These are phyloP conservation scores for Lasiommata megera DNA, from an alignment of 2,888 invertebrate genomes.

Conservation along the genomic window DNA sequence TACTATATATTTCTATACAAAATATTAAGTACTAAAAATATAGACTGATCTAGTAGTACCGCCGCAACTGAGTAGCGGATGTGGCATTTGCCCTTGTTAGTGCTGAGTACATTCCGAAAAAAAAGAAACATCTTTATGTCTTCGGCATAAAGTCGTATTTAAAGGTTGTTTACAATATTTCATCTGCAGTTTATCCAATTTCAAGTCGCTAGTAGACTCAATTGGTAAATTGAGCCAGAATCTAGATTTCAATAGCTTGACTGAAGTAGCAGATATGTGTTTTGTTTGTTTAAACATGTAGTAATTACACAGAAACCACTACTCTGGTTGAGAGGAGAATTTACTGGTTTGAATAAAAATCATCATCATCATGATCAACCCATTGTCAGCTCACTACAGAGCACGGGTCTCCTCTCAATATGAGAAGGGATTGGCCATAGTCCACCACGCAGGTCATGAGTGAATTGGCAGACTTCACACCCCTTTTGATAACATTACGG, in stretches of 20 bases:
- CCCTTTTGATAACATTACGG: no score
- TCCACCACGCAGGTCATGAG: no score
- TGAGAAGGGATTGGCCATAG: no score
- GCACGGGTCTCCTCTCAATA: no score
- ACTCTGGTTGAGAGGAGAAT: no score
- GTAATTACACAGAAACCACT: background rate
- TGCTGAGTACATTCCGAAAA: conserved; percentile 10
- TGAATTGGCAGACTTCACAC: no score
- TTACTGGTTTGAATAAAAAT: no score
- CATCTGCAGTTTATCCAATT: conserved; percentile 19
- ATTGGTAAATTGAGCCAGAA: conserved; percentile 29
- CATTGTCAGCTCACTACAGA: no score
- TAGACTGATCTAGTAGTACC: conserved; percentile 22
- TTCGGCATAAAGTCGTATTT: conserved; percentile 23
- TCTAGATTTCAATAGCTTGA: conserved; percentile 11
- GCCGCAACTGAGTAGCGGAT: conserved; percentile 24
- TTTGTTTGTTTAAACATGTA: background rate
- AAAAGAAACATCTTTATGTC: conserved; percentile 13
- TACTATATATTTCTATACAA: no score
- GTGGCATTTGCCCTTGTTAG: conserved; percentile 31
- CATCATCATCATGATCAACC: no score
- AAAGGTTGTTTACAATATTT: conserved; percentile 18
- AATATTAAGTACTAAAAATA: background rate
- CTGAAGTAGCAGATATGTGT: background rate
- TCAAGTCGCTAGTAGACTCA: conserved; percentile 20